A percentile compares a stretch with the other conserved stretches of the same genome.
Conservation (phyloP, 2,888 invertebrate species). For the Cremastinae sp. region DNA sequence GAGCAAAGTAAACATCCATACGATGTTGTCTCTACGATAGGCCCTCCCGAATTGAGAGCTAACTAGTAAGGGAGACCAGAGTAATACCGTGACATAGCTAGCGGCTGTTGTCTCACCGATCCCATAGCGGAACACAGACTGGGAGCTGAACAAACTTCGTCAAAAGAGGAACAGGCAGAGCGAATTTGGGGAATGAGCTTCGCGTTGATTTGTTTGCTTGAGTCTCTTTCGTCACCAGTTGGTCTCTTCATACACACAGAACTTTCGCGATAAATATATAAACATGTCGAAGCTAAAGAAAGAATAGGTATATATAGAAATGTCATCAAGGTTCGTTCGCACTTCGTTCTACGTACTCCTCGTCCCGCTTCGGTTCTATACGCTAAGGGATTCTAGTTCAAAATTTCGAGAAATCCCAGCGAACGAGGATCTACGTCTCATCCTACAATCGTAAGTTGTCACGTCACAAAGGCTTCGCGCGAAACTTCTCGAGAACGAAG, state of each 20-base stretch:
- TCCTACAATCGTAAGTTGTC: conserved; percentile 58
- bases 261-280: neutral
- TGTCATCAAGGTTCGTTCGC: neutral
- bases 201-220: conserved; percentile 50
- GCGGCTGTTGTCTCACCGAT: conserved; percentile 41
- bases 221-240: conserved; percentile 48
- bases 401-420: conserved; percentile 27
- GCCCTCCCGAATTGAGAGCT: neutral
- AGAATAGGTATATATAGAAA: conserved; percentile 8
- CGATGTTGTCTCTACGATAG: too few relatives aligned
- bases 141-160: conserved; percentile 45
- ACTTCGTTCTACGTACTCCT: too few relatives aligned
- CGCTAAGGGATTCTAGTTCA: neutral
- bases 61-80: neutral
- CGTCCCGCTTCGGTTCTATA: conserved; percentile 5
- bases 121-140: conserved; percentile 12
- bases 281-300: conserved; percentile 4
- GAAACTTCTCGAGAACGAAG: conserved; percentile 55
- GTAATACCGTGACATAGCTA: conserved; percentile 29
- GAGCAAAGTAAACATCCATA: too few relatives aligned
- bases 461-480: conserved; percentile 60
- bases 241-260: conserved; percentile 31
- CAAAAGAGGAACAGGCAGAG: neutral
- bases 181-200: conserved; percentile 18
- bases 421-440: conserved; percentile 15